Evolutionary conservation across 2,888 invertebrate genomes (phyloP).

Genomic region (Aspidiotus rigidus): DNA sequence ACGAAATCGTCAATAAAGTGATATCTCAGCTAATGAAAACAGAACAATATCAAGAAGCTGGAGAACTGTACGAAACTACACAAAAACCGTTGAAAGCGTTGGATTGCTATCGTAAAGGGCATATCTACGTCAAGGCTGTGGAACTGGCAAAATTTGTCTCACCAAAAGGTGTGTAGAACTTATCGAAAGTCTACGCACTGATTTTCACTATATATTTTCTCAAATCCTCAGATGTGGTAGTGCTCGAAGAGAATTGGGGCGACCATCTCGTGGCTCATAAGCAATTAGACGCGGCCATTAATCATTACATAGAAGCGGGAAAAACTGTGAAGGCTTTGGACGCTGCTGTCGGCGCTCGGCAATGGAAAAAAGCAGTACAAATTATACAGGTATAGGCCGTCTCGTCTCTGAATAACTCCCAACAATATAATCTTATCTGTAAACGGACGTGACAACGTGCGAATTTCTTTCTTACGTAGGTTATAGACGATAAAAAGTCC

Average conservation of each 20-base stretch:
- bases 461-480: slow-evolving; percentile 46
- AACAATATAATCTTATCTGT: neutral
- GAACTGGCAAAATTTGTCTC: slow-evolving; percentile 70
- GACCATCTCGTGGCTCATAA: slow-evolving; percentile 69
- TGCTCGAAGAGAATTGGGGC: slow-evolving; percentile 91
- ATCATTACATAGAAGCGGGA: slow-evolving; percentile 95
- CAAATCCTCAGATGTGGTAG: slow-evolving; percentile 58
- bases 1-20: slow-evolving; percentile 55
- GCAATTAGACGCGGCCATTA: slow-evolving; percentile 92
- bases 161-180: slow-evolving; percentile 35
- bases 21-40: slow-evolving; percentile 48
- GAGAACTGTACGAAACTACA: slow-evolving; percentile 51
- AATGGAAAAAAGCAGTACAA: slow-evolving; percentile 89
- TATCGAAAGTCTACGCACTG: too few relatives aligned
- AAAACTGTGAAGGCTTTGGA: slow-evolving; percentile 75
- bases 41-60: slow-evolving; percentile 51
- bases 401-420: too few relatives aligned
- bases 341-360: slow-evolving; percentile 82
- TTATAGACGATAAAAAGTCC: slow-evolving; percentile 72
- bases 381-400: slow-evolving; percentile 53
- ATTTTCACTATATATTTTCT: neutral
- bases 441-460: neutral
- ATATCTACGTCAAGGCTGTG: slow-evolving; percentile 68
- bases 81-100: slow-evolving; percentile 58
- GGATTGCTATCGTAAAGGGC: slow-evolving; percentile 65